Base-by-base conservation (phyloP, 2,797 vertebrate species). In the Antennarius maculatus region DNA sequence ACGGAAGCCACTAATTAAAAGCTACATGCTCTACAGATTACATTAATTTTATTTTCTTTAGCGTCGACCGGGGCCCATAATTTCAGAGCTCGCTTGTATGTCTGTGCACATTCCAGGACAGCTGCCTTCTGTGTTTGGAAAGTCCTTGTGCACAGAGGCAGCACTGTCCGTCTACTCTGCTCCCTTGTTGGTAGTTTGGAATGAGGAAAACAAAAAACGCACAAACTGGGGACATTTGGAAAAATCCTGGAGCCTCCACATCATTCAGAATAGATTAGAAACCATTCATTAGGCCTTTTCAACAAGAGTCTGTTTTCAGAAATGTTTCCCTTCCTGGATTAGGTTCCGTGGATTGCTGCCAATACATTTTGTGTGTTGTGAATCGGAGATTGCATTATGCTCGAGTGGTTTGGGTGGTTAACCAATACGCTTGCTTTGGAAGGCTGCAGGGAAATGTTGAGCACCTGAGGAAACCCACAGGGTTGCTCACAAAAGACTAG, bases 1-100 rank as follows among this genome's bases (percentile, higher is more conserved):
- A 89, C 84, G 91, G 93, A 94, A 93, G 90, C 91, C 92, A 90
- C 93, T 92, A 92, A 94, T 94, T 93, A 93, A 93, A 93, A 94
- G 90, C 88, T 91, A 83, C 87, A 86, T 87, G 86, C 86, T 86
- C 85, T 79, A 88, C 90, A 90, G 89, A 92, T 91, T 92, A 88
- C 88, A 93, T 93, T 90, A 86, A 88, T 91, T 91, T 89, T 89
- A 89, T 92, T 93, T 92, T 92, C 86, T 92, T 88, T 87, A 83
- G 86, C 76, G 34, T 81, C 74, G 80, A 78, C 80, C 79, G 52
- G 83, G 77, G 74, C 87, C 23, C 86, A 82, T 91, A 87, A 90
- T 91, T 92, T 91, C 77, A 71, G 83, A 77, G 80, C 75, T 71
- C 15, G 69, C 84, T 84, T 46, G 77, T 83, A 61, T 15, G 74